Base-by-base conservation (phyloP, 2,888 invertebrate genomes). In the Pseudeuparius sepicola region DNA sequence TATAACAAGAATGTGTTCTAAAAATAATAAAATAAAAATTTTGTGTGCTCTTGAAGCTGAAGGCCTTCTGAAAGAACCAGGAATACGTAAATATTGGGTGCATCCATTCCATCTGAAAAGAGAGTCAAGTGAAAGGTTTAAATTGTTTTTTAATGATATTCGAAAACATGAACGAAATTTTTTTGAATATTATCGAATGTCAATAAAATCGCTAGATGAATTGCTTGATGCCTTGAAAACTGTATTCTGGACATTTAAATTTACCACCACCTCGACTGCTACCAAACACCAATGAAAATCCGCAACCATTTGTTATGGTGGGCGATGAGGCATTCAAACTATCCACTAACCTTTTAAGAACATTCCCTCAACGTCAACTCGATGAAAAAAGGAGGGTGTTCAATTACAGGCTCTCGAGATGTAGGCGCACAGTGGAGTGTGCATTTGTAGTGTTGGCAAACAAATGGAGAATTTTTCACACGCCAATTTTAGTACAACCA, bases 381-480 rank as follows among this genome's bases (percentile, higher is more conserved):
- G n/a, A 26, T 27, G 7, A 26, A 14, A 24, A 24, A 7, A 37
- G 36, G 33, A 31, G 43, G 28, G 39, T 44, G 30, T 47, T 39
- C 27, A 45, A 48, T 34, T 45, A 45, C 31, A 29, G 42, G 25
- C 37, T 39, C 7, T 39, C 38, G 15, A 24, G 43, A 15, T 20
- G 26, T 24, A 24, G 44, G 12, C 14, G 38, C 11, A 26, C 32
- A 11, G 36, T 39, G 11, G 44, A 44, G 40, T 37, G 41, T 24
- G 36, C 41, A 9, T 44, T 47, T 41, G 45, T 37, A 10, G 24
- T 44, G 6, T 20, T 46, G 12, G 26, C 36, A 7, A 37, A 41
- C 16, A 38, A 37, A 35, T 40, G 36, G 39, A 18, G 34, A 28
- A 15, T 42, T n/a, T 39, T 39, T 40, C 31, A 37, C 13, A 24